A percentile compares a stretch with the other conserved stretches of the same genome.
These are phyloP conservation scores for Drosophila mayri DNA, from an alignment of 1,140 invertebrate genomes.

Conservation along the genomic window DNA sequence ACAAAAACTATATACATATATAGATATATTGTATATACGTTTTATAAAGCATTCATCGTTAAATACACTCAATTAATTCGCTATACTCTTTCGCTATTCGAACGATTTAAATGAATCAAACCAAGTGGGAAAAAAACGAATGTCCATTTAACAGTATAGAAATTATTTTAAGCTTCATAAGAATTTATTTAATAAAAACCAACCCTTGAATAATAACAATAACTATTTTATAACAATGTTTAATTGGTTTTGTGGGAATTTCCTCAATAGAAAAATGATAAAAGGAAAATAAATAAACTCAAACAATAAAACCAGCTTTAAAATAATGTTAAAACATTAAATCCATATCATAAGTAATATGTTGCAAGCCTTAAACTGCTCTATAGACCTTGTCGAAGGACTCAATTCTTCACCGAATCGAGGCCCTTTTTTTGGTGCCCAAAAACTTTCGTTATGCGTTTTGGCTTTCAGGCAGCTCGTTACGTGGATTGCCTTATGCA, in stretches of 20 bases:
- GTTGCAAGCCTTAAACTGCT: neutral
- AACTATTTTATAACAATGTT: neutral
- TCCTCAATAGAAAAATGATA: neutral
- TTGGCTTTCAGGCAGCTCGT: conserved; percentile 48
- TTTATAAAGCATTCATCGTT: neutral
- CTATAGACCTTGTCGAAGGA: neutral
- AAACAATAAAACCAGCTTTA: neutral
- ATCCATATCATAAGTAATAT: neutral
- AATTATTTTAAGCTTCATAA: too few species aligned
- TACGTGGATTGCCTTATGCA: conserved; percentile 65
- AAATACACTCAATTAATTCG: conserved; percentile 6
- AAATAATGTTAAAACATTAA: neutral
- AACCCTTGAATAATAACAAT: too few species aligned
- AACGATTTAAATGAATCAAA: conserved; percentile 1
- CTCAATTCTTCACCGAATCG: conserved; percentile 2
- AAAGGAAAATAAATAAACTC: neutral
- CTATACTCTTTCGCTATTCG: neutral
- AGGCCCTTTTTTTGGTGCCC: neutral
- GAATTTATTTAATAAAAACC: too few species aligned
- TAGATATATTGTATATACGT: neutral
- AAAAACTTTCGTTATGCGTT: conserved; percentile 29
- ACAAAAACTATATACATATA: too few species aligned
- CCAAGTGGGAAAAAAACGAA: neutral
- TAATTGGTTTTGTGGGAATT: neutral
- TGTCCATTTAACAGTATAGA: too few species aligned